A percentile compares a stretch with the other conserved stretches of the same genome.
phyloP scores from a whole-genome alignment of 2,797 vertebrate species.

The Emys orbicularis region DNA sequence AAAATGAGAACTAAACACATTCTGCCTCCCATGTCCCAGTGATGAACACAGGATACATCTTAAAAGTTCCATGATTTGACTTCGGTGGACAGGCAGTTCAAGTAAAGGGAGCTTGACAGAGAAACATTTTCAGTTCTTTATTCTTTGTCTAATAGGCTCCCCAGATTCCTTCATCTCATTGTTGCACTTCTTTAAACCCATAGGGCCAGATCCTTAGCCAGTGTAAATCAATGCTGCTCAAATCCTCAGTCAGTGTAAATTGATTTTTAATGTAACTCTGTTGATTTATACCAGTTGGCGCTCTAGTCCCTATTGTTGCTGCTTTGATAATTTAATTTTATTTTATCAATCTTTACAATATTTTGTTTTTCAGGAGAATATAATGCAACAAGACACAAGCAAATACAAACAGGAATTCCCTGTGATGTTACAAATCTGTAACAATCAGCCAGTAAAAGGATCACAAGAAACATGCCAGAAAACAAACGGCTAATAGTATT shows the following conservation, averaged over 20 bases:
- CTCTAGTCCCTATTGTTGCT: rapidly evolving
- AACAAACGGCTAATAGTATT: rapidly evolving
- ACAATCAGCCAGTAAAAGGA: not conserved
- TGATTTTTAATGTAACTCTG: not conserved
- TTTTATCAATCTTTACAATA: not conserved
- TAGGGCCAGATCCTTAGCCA: not conserved
- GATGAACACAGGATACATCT: not conserved
- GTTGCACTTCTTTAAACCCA: not conserved
- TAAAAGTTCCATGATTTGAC: not conserved
- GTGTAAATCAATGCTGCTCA: not conserved
- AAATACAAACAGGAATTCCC: not conserved
- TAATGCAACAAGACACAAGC: not conserved
- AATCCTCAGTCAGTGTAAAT: not conserved
- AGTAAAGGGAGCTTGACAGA: not conserved
- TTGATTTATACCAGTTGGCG: constrained; percentile 8
- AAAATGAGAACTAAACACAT: not conserved
- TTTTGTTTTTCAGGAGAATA: not conserved
- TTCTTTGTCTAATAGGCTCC: not conserved
- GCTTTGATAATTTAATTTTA: not conserved
- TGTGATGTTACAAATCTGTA: rapidly evolving
- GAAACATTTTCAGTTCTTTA: not conserved
- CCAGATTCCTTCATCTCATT: not conserved
- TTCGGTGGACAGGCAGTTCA: not conserved
- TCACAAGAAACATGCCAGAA: not conserved
- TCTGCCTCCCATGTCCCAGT: not conserved